Conservation (phyloP, 2,113 vertebrate genomes). For the Bothrops jararaca region DNA sequence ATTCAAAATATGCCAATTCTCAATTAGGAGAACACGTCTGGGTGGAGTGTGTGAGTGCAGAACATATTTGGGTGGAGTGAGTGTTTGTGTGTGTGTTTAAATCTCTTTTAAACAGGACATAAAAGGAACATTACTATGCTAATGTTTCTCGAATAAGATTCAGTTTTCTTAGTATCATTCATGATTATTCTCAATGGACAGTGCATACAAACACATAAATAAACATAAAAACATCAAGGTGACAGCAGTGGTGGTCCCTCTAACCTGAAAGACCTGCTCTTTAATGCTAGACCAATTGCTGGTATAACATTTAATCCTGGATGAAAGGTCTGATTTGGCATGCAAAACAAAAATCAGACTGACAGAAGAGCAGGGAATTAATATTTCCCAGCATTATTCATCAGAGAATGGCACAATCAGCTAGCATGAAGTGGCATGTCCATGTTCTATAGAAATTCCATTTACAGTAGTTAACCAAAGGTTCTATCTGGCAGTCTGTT, state of each 20-base stretch:
- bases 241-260: neutral
- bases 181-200: neutral
- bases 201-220: neutral
- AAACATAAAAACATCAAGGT: neutral
- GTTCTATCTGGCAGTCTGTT: neutral
- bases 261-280: neutral
- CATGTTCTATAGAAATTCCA: neutral
- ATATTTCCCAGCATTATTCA: neutral
- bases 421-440: neutral
- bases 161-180: no score
- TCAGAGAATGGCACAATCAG: neutral
- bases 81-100: neutral
- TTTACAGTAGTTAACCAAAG: neutral
- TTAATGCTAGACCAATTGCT: neutral
- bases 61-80: neutral
- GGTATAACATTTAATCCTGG: neutral
- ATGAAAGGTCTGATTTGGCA: neutral
- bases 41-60: neutral
- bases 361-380: neutral
- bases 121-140: neutral
- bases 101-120: neutral
- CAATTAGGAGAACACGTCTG: neutral
- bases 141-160: neutral
- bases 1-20: neutral
- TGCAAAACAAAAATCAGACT: neutral